Base-by-base conservation (phyloP, 2,888 invertebrate genomes). In the Nowickia ferox region DNA sequence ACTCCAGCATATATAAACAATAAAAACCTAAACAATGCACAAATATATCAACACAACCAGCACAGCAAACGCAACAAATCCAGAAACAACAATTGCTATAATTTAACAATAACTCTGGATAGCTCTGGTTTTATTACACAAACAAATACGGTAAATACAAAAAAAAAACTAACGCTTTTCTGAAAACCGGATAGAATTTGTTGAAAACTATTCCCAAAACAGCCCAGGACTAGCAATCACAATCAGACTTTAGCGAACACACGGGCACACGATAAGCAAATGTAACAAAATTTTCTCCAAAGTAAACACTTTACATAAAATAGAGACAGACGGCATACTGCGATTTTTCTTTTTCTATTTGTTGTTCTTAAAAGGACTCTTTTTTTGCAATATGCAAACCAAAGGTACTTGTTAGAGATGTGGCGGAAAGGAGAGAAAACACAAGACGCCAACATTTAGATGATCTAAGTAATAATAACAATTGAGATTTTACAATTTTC, bases 401-500 rank as follows among this genome's bases (percentile, higher is more conserved):
- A 53, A 53, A 66, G 44, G 38, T 53, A 61, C 15, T 68, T 69
- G 53, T 40, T 66, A 13, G 46, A 80, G 53, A 48, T 55, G 55
- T 46, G 55, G 71, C 53, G 72, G 22, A 8, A 30, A 55, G 5
- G 10, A 42, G 9, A 19, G 30, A 59, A 9, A 46, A 59, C 5
- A 17, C 17, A 46, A 40, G 51, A 44, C 66, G 55, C 22, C 15
- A 74, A 74, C 72, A 66, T 63, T 80, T 44, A 72, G 78, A 84
- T 71, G 65, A 80, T 75, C 75, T 44, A 66, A 76, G 61, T 84
- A 84, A 83, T 59, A 83, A 84, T 75, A 84, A 80, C 79, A 79
- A 84, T 84, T 80, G 75, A 75, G 75, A 80, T 84, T 84, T 79
- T 75, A 79, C 74, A 84, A 79, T 78, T 75, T 79, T 74, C 84